These are phyloP conservation scores for Mercenaria mercenaria DNA, from an alignment of 1,140 invertebrate genomes.

Conservation along the genomic window DNA sequence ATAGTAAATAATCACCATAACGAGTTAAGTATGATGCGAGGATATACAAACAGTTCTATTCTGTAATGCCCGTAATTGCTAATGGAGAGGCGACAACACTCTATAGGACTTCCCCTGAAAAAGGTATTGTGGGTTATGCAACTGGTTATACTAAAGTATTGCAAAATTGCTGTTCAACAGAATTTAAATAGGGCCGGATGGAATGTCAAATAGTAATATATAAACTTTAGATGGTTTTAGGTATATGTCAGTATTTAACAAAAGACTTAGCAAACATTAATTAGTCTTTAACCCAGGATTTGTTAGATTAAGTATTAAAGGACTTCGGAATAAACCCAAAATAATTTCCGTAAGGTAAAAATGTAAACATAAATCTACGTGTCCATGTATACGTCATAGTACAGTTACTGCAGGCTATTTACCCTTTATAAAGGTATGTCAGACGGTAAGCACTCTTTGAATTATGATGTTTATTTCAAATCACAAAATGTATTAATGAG, in stretches of 20 bases:
- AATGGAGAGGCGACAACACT: conserved; percentile 4
- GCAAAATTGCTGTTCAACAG: background rate
- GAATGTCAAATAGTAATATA: background rate
- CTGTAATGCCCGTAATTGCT: background rate
- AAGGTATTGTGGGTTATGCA: background rate
- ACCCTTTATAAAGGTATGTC: too few species aligned
- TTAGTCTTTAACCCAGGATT: background rate
- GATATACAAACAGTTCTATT: conserved; percentile 25
- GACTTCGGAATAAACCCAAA: background rate
- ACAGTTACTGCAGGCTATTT: too few species aligned
- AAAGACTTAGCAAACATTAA: conserved; percentile 7
- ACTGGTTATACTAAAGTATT: background rate
- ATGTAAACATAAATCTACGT: background rate
- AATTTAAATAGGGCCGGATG: background rate
- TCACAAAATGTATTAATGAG: too few species aligned
- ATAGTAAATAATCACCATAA: conserved; percentile 47
- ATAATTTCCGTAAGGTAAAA: background rate
- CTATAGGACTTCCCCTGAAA: background rate
- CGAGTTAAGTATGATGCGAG: conserved; percentile 2
- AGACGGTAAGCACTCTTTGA: too few species aligned
- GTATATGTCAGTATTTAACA: background rate
- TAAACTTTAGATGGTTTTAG: background rate
- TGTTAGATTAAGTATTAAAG: background rate
- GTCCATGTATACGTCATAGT: too few species aligned
- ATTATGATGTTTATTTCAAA: too few species aligned